These are phyloP conservation scores for Myotis planiceps DNA, from an alignment of 2,797 vertebrate genomes.

Conservation along the genomic window DNA sequence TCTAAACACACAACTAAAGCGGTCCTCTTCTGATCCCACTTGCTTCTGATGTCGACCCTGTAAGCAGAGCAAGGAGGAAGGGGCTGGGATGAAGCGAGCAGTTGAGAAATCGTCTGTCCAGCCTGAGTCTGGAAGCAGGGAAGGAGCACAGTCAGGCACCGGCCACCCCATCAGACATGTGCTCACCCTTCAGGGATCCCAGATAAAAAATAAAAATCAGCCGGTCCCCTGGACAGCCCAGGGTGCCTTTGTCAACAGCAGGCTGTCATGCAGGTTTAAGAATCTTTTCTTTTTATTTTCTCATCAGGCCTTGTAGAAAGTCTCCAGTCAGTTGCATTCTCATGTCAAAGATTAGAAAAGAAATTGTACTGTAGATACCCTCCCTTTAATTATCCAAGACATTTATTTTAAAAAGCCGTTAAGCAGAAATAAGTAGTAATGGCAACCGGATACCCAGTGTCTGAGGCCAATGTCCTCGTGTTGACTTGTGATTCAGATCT, in stretches of 20 bases:
- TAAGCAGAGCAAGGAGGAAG: background rate
- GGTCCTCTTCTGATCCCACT: accelerated
- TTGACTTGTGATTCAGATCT: background rate
- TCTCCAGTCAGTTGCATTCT: background rate
- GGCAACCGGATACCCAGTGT: background rate
- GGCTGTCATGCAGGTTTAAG: background rate
- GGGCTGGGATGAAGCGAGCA: background rate
- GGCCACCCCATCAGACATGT: background rate
- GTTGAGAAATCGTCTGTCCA: background rate
- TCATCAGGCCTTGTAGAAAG: background rate
- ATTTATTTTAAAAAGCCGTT: background rate
- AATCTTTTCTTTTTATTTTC: constrained; percentile 17
- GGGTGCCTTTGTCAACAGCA: background rate
- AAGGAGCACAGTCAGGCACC: background rate
- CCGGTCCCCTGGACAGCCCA: background rate
- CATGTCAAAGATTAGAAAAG: background rate
- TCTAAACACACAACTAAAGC: background rate
- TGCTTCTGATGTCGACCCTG: background rate
- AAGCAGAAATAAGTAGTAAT: background rate
- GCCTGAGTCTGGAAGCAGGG: background rate
- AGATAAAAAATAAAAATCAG: constrained; percentile 34
- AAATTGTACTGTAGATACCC: background rate
- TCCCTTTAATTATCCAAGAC: constrained; percentile 27
- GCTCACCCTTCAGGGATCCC: background rate
- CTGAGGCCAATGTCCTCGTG: background rate